A percentile compares a stretch with the other conserved stretches of the same genome.
Evolutionary conservation across 1,140 invertebrate genomes (phyloP).

Genomic region (Rhopalosiphum padi): DNA sequence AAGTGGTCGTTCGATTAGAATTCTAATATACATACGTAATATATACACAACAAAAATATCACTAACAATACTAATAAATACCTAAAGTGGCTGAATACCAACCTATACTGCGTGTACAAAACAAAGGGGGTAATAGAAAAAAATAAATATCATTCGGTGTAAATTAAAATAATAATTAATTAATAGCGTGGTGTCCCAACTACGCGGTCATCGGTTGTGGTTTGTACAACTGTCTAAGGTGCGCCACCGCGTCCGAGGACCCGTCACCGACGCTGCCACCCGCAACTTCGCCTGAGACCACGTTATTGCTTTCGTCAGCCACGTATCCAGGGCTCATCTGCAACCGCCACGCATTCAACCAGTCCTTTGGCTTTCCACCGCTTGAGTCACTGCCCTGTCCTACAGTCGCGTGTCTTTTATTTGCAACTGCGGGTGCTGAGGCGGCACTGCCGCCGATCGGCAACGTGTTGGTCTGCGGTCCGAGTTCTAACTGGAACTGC

Average conservation of each 20-base stretch:
- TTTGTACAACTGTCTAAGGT: slow-evolving; percentile 27
- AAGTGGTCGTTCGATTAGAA: not conserved
- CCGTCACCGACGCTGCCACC: not conserved
- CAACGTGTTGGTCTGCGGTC: slow-evolving; percentile 75
- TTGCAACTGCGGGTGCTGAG: not conserved
- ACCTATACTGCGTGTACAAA: not conserved
- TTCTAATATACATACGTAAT: not conserved
- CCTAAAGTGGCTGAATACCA: not conserved
- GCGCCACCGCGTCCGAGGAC: not conserved
- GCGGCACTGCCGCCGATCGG: slow-evolving; percentile 64
- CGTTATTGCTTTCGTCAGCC: not conserved
- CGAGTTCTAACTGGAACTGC: slow-evolving; percentile 77
- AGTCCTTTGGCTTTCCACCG: not conserved
- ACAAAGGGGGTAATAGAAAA: not conserved
- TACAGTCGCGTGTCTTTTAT: slow-evolving; percentile 18
- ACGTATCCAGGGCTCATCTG: slow-evolving; percentile 40
- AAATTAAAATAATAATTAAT: not conserved
- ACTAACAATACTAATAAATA: not conserved
- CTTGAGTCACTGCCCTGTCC: not conserved
- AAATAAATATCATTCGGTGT: not conserved
- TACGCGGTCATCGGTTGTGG: not conserved
- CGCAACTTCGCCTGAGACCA: not conserved
- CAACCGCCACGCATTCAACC: slow-evolving; percentile 52
- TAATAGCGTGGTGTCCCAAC: not conserved
- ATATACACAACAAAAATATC: not conserved